A percentile compares a stretch with the other conserved stretches of the same genome.
Conservation (phyloP, 1,140 invertebrate species). For the Tetramorium alpestre region DNA sequence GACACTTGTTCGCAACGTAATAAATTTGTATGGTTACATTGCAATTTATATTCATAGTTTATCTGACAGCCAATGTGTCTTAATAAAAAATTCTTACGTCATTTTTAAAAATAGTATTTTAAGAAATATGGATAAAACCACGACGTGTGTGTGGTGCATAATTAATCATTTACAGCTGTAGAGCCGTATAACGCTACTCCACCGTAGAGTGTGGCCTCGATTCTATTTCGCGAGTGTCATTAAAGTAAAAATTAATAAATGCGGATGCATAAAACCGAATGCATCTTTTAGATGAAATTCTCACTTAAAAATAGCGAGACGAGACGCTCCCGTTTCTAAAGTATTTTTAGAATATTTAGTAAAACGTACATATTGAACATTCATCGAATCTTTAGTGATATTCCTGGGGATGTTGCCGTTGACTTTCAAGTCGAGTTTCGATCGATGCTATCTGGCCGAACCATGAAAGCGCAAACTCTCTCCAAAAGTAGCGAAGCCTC, state of each 20-base stretch:
- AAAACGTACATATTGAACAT: conserved; percentile 7
- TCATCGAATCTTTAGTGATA: conserved; percentile 22
- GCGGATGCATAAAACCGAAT: background rate
- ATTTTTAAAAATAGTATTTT: background rate
- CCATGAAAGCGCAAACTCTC: conserved; percentile 45
- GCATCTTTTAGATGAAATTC: background rate
- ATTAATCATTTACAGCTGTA: background rate
- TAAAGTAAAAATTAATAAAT: conserved; percentile 15
- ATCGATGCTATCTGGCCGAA: conserved; percentile 52
- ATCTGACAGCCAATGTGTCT: background rate
- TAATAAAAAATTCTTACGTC: background rate
- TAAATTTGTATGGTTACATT: background rate
- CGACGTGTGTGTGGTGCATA: background rate
- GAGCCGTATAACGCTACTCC: background rate
- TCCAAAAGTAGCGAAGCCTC: conserved; percentile 35
- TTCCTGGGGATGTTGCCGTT: conserved; percentile 18
- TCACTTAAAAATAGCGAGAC: background rate
- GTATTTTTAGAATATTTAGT: conserved; percentile 25
- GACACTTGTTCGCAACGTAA: background rate
- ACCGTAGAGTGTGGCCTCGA: background rate
- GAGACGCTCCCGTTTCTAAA: background rate
- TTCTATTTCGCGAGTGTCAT: background rate
- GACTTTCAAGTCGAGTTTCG: conserved; percentile 44
- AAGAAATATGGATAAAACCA: background rate
- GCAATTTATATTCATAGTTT: background rate